Evolutionary conservation across 92 coral and sea anemone species (phyloP), one percentile per base, ranked within the genome.

Genomic region (Paramuricea clavata): DNA sequence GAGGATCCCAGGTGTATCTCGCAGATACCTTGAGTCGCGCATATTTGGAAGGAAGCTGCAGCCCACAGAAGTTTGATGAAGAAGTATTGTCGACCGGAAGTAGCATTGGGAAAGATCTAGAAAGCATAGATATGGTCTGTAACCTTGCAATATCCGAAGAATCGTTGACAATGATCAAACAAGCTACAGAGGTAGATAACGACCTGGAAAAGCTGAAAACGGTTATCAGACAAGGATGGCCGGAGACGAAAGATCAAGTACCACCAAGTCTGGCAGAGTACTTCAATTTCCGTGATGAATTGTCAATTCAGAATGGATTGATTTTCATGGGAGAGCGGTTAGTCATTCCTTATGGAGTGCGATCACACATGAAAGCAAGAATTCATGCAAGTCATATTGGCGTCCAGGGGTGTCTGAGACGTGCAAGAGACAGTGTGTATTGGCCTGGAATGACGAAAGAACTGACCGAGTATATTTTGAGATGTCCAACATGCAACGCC

Each of bases 281-380:
- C 71, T 82, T 35, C 34, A n/a, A 28, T 12, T 82, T 81, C 49
- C 78, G 91, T 12, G 94, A 91, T 42, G 91, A 87, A 26, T 61
- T 87, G 3, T 12, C 64, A 12, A 5, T 81, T 0, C 87, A 87
- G 27, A 60, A 81, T 28, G 83, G 87, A 25, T 28, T 73, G 16
- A 32, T 87, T 1, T 87, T 87, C 61, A 87, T 81, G 17, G 91
- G 83, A 81, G n/a, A n/a, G n/a, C n/a, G n/a, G n/a, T n/a, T n/a
- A n/a, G n/a, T n/a, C n/a, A n/a, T n/a, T n/a, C n/a, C n/a, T n/a
- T n/a, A n/a, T n/a, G n/a, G n/a, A n/a, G n/a, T n/a, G n/a, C n/a
- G n/a, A n/a, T n/a, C n/a, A n/a, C n/a, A n/a, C n/a, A n/a, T n/a
- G n/a, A n/a, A n/a, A n/a, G n/a, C n/a, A n/a, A n/a, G n/a, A n/a